Percentiles rank a stretch among this genome's conserved stretches.
phyloP scores from a whole-genome alignment of 2,888 invertebrate species.

The Lycophotia porphyrea region DNA sequence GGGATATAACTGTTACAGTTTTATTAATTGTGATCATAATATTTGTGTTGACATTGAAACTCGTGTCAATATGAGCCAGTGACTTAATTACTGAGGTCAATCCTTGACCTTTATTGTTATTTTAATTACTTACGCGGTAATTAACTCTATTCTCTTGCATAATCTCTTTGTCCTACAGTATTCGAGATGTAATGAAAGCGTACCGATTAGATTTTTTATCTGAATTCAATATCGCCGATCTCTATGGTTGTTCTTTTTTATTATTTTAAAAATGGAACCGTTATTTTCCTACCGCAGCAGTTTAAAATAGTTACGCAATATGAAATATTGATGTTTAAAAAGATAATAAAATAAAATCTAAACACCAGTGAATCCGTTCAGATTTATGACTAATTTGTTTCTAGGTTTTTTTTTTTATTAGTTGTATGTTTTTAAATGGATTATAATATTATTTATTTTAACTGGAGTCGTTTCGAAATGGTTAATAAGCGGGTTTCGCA shows the following conservation, averaged over 20 bases:
- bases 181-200: slow-evolving; percentile 25
- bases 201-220: slow-evolving; percentile 43
- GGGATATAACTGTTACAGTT: slow-evolving; percentile 52
- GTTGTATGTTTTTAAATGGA: slow-evolving; percentile 47
- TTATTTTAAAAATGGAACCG: slow-evolving; percentile 29
- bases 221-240: slow-evolving; percentile 19
- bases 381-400: slow-evolving; percentile 55
- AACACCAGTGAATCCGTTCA: slow-evolving; percentile 35
- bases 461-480: slow-evolving; percentile 31
- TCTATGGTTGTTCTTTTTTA: slow-evolving; percentile 32
- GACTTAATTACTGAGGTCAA: slow-evolving; percentile 56
- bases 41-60: slow-evolving; percentile 53
- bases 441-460: slow-evolving; percentile 40
- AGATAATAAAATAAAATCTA: slow-evolving; percentile 39
- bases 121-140: slow-evolving; percentile 55
- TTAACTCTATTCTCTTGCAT: slow-evolving; percentile 39
- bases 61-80: slow-evolving; percentile 48
- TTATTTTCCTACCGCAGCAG: slow-evolving; percentile 20
- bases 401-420: slow-evolving; percentile 55
- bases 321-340: slow-evolving; percentile 44
- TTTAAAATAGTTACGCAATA: slow-evolving; percentile 41
- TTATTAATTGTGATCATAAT: slow-evolving; percentile 57
- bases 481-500: slow-evolving; percentile 37
- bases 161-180: slow-evolving; percentile 32
- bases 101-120: slow-evolving; percentile 61